Evolutionary conservation across 2,888 invertebrate species (phyloP), one percentile per base, ranked within the genome.

Genomic region (Nephrotoma guestfalica): DNA sequence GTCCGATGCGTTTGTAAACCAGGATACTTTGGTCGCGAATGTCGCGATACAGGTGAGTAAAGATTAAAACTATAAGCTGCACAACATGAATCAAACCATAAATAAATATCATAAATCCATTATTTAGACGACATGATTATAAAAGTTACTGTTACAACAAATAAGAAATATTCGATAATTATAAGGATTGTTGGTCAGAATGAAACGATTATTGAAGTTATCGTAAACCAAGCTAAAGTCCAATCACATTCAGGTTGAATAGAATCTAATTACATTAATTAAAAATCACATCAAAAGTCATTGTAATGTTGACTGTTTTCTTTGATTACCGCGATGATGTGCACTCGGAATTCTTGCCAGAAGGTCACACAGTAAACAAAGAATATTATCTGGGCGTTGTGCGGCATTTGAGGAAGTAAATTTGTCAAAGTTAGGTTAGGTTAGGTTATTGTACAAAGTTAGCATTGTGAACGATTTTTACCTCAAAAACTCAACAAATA

Each of bases 1-100:
- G 94, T 96, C 1, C 91, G 93, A 9, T 97, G 97, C 89, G 92
- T 94, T 88, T 97, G 97, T 90, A 92, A 92, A 57, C 92, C 94
- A 1, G 95, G 95, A 2, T 96, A 93, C 91, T 92, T 92, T 0
- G 97, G 97, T 87, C 91, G 92, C 40, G 93, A 94, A 89, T 97
- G 91, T 90, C 93, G 94, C 86, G 93, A 41, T 9, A 84, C 84
- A 7, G 84, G 84, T 84, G 41, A 41, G 84, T 41, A n/a, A n/a
- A 18, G 30, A 7, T 30, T 71, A n/a, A 51, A 9, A 71, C 9
- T 4, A 9, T 2, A 71, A 30, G 11, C 30, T 30, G 7, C 71
- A 71, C 30, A 71, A 30, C 30, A 30, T 71, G 11, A 9, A 71
- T 30, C 71, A 71, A 11, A 30, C 30, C 71, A 71, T 71, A 71